Base-by-base conservation (phyloP, 2,113 vertebrate genomes). In the Pangasianodon hypophthalmus region DNA sequence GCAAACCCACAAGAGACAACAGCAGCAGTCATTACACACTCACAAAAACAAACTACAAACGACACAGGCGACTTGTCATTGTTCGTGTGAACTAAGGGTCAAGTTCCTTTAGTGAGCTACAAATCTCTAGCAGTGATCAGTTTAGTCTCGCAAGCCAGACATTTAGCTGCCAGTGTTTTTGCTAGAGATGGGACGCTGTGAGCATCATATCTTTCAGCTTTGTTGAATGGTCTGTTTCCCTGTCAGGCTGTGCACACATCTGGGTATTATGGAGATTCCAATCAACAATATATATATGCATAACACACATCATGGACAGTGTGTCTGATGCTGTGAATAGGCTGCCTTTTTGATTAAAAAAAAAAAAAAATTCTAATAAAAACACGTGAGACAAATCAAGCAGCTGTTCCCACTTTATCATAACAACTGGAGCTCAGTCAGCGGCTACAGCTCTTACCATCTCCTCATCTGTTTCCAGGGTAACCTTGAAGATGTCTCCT, bases 401-500 rank as follows among this genome's bases (percentile, higher is more conserved):
- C 77, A 18, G 1, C 26, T 4, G 37, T 19, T 18, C 13, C 50
- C n/a, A 26, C 29, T 85, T 32, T n/a, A 48, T 62, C 16, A 58
- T 44, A 37, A 44, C 26, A 86, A 73, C 50, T 87, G 10, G 29
- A 54, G 41, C 18, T 19, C 24, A 58, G 3, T 37, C n/a, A 44
- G 14, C 19, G 14, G 7, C 48, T 8, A 24, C 18, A 21, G 1
- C 44, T 26, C 97, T 96, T 92, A 99, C 98, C 98, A 99, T 99
- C 94, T 99, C 98, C 92, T 99, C 98, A 91, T 99, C 98, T 0
- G 98, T 99, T 95, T 99, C 98, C 92, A 99, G 93, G 13, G 98
- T 99, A 88, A 99, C 98, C 93, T 99, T 99, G 91, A 99, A 99
- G 92, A 99, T 99, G 93, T 99, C 98, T 2, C 98, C 98, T 92